Base-by-base conservation (phyloP, 2,888 invertebrate species). In the Ophion slaviceki region DNA sequence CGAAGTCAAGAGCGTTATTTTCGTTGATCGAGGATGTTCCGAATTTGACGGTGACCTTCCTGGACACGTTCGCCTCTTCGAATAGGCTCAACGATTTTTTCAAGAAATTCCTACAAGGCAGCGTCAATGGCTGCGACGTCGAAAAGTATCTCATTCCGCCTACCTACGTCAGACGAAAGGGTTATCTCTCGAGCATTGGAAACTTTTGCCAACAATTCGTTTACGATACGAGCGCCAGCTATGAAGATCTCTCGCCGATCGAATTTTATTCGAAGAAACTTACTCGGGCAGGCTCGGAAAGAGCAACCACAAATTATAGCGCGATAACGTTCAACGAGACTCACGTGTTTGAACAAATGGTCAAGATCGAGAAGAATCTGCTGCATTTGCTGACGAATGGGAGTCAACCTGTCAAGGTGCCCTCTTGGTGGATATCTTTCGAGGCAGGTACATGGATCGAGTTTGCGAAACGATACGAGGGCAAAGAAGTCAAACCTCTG, bases 401-500 rank as follows among this genome's bases (percentile, higher is more conserved):
- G 4, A 84, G 86, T 14, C 89, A 87, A 72, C 82, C 89, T 6
- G 86, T 88, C 5, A 90, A 91, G 85, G 64, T 91, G 3, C 93
- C 93, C 0, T 83, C 85, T 0, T 93, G 92, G 93, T 92, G 91
- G 92, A 90, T 88, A 5, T 91, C 92, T 2, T 93, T 93, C 72
- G 87, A 90, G 32, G 90, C 91, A 32, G 91, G 90, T 6, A 91
- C 91, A 32, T 89, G 90, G 32, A 87, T 91, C 47, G 90, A 92
- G 10, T 93, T 93, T 53, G 36, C 87, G 14, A 62, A 87, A 5
- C 88, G 89, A 62, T 92, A 92, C 47, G 87, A 85, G 20, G 90
- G 72, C 57, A 92, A 91, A 89, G 90, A 92, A 72, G 36, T 87
- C 2, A 88, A 86, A 59, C 68, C 78, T 20, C 47, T 92, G 24